These are phyloP conservation scores for Hemibagrus guttatus DNA, from an alignment of 2,797 vertebrate species.

Conservation along the genomic window DNA sequence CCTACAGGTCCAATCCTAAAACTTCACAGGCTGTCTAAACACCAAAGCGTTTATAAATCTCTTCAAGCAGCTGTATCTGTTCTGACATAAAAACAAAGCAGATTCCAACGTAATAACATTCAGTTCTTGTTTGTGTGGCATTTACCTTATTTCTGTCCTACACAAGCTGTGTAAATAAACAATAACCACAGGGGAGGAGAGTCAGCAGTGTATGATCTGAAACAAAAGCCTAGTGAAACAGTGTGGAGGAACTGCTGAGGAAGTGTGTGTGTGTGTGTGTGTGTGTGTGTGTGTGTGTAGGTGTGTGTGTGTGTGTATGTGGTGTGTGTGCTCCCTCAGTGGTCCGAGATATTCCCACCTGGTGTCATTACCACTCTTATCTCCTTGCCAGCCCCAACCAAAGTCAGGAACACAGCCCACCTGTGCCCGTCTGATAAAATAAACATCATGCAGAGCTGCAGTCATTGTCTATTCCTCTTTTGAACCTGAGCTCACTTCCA, in stretches of 20 bases:
- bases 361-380: conserved; percentile 75
- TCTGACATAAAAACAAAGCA: conserved; percentile 40
- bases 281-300: conserved; percentile 49
- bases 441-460: conserved; percentile 65
- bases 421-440: conserved; percentile 74
- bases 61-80: conserved; percentile 22
- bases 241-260: conserved; percentile 27
- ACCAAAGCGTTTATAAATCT: conserved; percentile 40
- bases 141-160: conserved; percentile 68
- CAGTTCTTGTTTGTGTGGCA: conserved; percentile 48
- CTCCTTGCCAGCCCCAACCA: conserved; percentile 63
- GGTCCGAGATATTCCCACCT: conserved; percentile 66
- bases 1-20: neutral
- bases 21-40: conserved; percentile 18
- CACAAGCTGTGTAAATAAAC: conserved; percentile 66
- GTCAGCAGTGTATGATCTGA: conserved; percentile 70
- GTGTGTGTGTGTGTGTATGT: conserved; percentile 49
- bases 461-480: conserved; percentile 59
- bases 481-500: conserved; percentile 45
- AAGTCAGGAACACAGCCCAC: conserved; percentile 64
- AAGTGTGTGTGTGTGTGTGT: conserved; percentile 49
- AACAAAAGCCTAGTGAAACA: conserved; percentile 63
- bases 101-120: conserved; percentile 53
- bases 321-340: conserved; percentile 58
- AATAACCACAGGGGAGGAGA: conserved; percentile 66